Conservation (phyloP, 2,888 invertebrate species). For the Meiosimyza platycephala region DNA sequence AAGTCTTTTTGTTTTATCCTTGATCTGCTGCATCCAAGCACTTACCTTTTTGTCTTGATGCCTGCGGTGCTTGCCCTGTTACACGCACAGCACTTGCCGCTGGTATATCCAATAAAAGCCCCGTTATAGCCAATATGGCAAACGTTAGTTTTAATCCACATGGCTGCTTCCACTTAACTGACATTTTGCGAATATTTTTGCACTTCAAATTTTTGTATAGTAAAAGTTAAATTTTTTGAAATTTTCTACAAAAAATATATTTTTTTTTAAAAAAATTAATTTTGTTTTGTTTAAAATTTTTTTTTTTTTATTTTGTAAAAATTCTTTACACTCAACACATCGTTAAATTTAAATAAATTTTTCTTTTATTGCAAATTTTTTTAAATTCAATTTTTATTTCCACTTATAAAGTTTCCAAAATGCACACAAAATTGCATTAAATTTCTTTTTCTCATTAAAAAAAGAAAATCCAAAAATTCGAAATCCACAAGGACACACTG, state of each 20-base stretch:
- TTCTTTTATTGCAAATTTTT: too few species aligned
- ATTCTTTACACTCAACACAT: conserved; percentile 6
- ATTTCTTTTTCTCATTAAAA: too few species aligned
- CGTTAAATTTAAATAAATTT: too few species aligned
- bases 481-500: conserved; percentile 3
- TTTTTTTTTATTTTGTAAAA: background rate
- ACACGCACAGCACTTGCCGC: conserved; percentile 68
- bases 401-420: too few species aligned
- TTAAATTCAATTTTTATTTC: too few species aligned
- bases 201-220: conserved; percentile 18
- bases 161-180: conserved; percentile 59
- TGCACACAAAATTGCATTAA: too few species aligned
- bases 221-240: background rate
- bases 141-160: conserved; percentile 54
- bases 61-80: conserved; percentile 64
- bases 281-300: background rate
- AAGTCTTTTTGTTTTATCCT: conserved; percentile 34
- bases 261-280: background rate
- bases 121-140: conserved; percentile 50
- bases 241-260: conserved; percentile 6
- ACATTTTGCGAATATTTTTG: conserved; percentile 51
- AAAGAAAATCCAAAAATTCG: too few species aligned
- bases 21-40: conserved; percentile 16
- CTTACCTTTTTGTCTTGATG: conserved; percentile 70
- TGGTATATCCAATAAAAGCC: conserved; percentile 56